Conservation (phyloP, 2,797 vertebrate genomes). For the Gadopsis bispinosus region DNA sequence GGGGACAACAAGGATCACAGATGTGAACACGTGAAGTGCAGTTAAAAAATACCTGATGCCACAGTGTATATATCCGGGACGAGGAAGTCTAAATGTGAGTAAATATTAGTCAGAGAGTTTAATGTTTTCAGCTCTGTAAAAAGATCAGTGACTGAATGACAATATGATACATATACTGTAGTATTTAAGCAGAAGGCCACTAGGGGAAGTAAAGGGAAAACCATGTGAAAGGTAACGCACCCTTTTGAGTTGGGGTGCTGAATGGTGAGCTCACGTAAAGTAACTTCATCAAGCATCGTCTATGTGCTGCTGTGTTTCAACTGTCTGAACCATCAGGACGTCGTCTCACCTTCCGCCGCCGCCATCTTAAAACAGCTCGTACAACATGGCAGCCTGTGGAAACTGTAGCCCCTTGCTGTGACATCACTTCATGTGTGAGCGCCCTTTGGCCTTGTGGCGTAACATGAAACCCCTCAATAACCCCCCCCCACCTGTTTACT, state of each 20-base stretch:
- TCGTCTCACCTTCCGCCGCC: background rate
- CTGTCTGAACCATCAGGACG: background rate
- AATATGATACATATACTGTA: too few relatives aligned
- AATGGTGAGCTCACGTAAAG: background rate
- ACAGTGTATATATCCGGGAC: too few relatives aligned
- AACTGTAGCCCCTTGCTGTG: constrained; percentile 62
- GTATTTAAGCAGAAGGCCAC: background rate
- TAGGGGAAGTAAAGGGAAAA: too few relatives aligned
- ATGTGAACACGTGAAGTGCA: too few relatives aligned
- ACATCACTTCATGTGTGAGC: constrained; percentile 84
- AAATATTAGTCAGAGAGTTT: background rate
- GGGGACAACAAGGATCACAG: too few relatives aligned
- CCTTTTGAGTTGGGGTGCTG: background rate
- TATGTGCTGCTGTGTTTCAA: background rate
- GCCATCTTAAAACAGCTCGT: constrained; percentile 56
- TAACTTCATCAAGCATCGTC: background rate
- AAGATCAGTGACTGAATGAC: background rate
- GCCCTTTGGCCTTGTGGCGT: constrained; percentile 36
- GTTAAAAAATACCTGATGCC: too few relatives aligned
- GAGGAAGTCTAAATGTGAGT: background rate
- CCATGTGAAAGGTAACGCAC: background rate
- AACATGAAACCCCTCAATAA: constrained; percentile 65
- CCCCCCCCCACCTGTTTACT: constrained; percentile 10
- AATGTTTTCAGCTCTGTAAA: background rate
- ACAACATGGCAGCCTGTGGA: constrained; percentile 69